Evolutionary conservation across 92 coral and sea anemone species (phyloP).

Genomic region (Pocillopora grandis): DNA sequence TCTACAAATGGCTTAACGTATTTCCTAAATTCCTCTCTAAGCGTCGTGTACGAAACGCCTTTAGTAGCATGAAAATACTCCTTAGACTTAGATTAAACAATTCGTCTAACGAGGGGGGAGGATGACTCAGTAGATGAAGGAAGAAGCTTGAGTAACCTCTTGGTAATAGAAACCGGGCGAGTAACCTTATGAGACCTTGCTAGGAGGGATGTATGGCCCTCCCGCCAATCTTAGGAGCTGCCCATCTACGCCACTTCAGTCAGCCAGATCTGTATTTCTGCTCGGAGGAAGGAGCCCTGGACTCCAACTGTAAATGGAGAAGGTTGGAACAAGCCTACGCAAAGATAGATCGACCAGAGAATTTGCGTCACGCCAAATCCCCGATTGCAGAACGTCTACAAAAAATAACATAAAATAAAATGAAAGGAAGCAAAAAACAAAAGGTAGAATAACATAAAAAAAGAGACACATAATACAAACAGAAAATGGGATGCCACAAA

Average conservation of each 20-base stretch:
- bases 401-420: background rate
- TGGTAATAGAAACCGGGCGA: conserved; percentile 43
- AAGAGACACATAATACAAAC: conserved; percentile 21
- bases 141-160: background rate
- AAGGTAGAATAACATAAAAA: conserved; percentile 23
- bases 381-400: conserved; percentile 36
- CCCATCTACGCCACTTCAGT: background rate
- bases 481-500: too few relatives aligned
- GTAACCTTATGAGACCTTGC: conserved; percentile 43
- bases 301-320: too few relatives aligned
- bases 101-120: conserved; percentile 54
- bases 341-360: too few relatives aligned
- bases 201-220: conserved; percentile 16
- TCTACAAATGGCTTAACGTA: too few relatives aligned
- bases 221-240: background rate
- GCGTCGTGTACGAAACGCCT: background rate
- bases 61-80: conserved; percentile 43
- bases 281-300: background rate
- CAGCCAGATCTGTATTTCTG: conserved; percentile 20
- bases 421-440: conserved; percentile 16
- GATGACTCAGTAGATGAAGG: background rate
- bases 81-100: conserved; percentile 47
- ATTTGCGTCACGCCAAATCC: conserved; percentile 31
- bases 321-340: too few relatives aligned
- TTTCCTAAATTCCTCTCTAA: too few relatives aligned